Evolutionary conservation across 2,888 invertebrate genomes (phyloP).

Genomic region (Cerastoderma edule): DNA sequence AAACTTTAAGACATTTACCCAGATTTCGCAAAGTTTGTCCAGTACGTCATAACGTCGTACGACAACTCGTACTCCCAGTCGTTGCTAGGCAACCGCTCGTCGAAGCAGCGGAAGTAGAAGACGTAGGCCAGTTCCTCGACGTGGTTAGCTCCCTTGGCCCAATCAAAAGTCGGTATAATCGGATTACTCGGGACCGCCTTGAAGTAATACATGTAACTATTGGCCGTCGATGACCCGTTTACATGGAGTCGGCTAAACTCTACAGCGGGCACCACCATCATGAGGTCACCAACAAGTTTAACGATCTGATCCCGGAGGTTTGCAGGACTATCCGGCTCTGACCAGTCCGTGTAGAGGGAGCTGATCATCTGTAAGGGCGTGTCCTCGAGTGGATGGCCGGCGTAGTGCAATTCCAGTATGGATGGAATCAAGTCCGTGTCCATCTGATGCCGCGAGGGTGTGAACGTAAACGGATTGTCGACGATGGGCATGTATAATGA

Average conservation of each 20-base stretch:
- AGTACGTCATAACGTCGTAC: conserved; percentile 14
- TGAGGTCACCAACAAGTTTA: conserved; percentile 11
- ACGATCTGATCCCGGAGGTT: background rate
- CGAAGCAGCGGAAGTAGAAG: conserved; percentile 65
- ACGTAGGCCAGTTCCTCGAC: conserved; percentile 77
- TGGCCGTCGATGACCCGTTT: background rate
- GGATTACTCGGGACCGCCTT: background rate
- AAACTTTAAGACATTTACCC: no score
- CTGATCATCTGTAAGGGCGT: background rate
- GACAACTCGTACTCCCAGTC: conserved; percentile 24
- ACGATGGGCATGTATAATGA: background rate
- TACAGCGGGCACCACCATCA: background rate
- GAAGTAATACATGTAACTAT: conserved; percentile 11
- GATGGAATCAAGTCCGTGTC: background rate
- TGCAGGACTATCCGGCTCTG: conserved; percentile 9
- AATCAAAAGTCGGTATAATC: conserved; percentile 51
- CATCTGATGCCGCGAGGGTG: conserved; percentile 20
- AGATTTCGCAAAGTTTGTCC: conserved; percentile 24
- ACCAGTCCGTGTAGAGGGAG: conserved; percentile 14
- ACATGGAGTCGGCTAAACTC: conserved; percentile 13
- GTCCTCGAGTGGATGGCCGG: background rate
- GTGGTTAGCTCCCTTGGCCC: conserved; percentile 77
- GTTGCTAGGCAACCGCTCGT: background rate
- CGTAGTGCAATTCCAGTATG: background rate
- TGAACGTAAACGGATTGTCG: conserved; percentile 9